Evolutionary conservation across 2,888 invertebrate genomes (phyloP), one percentile per base, ranked within the genome.

Genomic region (Calephelis perditalis): DNA sequence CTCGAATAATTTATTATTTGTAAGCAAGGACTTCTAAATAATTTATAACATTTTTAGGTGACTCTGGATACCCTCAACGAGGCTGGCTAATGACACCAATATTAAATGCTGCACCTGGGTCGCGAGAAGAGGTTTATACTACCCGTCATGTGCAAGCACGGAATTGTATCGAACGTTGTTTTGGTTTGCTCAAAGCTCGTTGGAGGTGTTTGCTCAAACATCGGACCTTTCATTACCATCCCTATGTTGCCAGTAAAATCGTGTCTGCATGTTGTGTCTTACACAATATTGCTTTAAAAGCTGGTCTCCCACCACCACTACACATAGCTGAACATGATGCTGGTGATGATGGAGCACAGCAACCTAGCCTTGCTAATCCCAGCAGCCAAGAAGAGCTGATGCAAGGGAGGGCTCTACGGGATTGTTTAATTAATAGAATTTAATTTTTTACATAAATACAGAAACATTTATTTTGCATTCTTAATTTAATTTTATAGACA

Each of bases 81-180:
- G 15, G 15, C 15, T 15, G 15, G 58, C 62, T 59, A 7, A 62
- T 62, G 58, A 62, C 58, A 7, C 55, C 58, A 1, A 56, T 62
- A 12, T 12, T 62, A 11, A 58, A 62, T 56, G 62, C 58, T 43
- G 56, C 40, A 56, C 56, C 54, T 15, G 56, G 58, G 40, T 58
- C 57, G n/a, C 45, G 57, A 15, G 46, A 46, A 45, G 45, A 57
- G 11, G 8, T 40, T 12, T 57, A 57, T 44, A 57, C 57, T 26
- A 5, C 8, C 7, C 47, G 47, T 12, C 47, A 46, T 12, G 47
- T 46, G 0, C 47, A 46, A 46, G 47, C 47, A 6, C 6, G 47
- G n/a, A 7, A 6, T n/a, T 9, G 47, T 9, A 37, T 37, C 7
- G 37, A 46, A 6, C 46, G 46, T n/a, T 46, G 46, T 46, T 46